Evolutionary conservation across 2,113 vertebrate genomes (phyloP).

Genomic region (Leptodactylus fuscus): DNA sequence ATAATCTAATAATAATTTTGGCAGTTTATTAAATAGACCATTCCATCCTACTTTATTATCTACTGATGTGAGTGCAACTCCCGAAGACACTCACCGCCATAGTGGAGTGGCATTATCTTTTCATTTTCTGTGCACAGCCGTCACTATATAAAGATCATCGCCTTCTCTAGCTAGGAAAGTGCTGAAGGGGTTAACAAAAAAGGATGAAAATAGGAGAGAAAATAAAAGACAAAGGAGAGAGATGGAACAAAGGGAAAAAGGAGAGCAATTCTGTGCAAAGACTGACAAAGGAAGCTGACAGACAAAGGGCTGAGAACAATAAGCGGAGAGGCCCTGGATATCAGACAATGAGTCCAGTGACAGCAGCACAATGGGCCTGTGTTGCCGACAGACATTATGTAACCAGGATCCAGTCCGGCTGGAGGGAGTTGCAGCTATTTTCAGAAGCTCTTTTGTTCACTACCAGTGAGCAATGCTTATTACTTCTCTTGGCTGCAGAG

Average conservation of each 20-base stretch:
- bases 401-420: conserved; percentile 72
- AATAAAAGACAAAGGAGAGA: conserved; percentile 78
- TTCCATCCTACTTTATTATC: background rate
- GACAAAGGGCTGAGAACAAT: conserved; percentile 99
- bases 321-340: conserved; percentile 91
- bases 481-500: conserved; percentile 49
- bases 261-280: conserved; percentile 93
- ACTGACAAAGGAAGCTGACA: conserved; percentile 89
- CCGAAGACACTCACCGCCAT: too few relatives aligned
- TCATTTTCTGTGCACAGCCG: background rate
- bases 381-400: conserved; percentile 99
- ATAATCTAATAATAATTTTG: background rate
- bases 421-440: conserved; percentile 84
- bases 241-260: conserved; percentile 93
- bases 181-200: conserved; percentile 32
- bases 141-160: background rate
- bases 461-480: conserved; percentile 68
- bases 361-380: conserved; percentile 96
- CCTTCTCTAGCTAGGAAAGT: background rate
- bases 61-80: background rate
- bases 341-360: conserved; percentile 97
- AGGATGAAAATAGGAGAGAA: conserved; percentile 27
- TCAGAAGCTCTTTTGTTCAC: conserved; percentile 96
- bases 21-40: background rate
- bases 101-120: background rate